Base-by-base conservation (phyloP, 2,888 invertebrate genomes). In the Caenorhabditis imperialis region DNA sequence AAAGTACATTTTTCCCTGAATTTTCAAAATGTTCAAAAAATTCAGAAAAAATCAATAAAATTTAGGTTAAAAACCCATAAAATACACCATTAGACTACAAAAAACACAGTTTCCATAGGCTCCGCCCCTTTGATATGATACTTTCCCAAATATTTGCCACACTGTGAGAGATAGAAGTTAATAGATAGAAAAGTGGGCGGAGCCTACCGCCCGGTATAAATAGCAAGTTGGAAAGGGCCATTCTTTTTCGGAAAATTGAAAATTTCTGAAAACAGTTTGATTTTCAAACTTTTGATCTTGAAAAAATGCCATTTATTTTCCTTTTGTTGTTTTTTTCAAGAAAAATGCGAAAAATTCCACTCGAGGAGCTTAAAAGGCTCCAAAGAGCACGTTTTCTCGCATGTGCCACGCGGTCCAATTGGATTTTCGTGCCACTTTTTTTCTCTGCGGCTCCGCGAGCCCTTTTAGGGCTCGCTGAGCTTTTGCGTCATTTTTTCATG, bases 91-190 rank as follows among this genome's bases (percentile, higher is more conserved):
- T 42, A 18, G n/a, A 23, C n/a, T n/a, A n/a, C n/a, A n/a, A n/a
- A n/a, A n/a, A n/a, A n/a, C n/a, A n/a, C n/a, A n/a, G n/a, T n/a
- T n/a, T 33, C 42, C 6, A 35, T 23, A n/a, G 37, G 38, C 38
- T 37, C 47, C 58, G 38, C 48, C 58, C 48, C 2, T 20, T 47
- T 45, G n/a, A n/a, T n/a, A n/a, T n/a, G n/a, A n/a, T n/a, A n/a
- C n/a, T n/a, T n/a, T n/a, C n/a, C n/a, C n/a, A n/a, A n/a, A n/a
- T n/a, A n/a, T n/a, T n/a, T n/a, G n/a, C n/a, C n/a, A n/a, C n/a
- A 25, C 57, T 18, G 14, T 25, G 25, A 22, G 20, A 5, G 22
- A 16, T 35, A 2, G 22, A 3, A 22, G 37, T 8, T 16, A 14
- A 22, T 23, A 23, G 44, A 3, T 22, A 37, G 22, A 27, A 50